phyloP scores from a whole-genome alignment of 2,888 invertebrate genomes.

The Stenodera caucasica region DNA sequence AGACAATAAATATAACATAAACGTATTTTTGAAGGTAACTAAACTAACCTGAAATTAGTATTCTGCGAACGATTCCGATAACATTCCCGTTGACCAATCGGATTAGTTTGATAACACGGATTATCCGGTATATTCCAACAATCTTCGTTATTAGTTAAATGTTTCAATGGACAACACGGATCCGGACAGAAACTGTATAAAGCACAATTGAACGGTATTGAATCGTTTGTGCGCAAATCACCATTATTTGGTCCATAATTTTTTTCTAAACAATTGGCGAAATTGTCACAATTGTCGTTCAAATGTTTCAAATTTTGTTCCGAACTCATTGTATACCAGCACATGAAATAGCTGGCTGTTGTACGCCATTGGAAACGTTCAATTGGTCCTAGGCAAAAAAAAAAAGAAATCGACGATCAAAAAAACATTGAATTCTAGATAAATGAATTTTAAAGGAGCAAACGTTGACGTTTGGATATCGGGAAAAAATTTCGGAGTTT shows the following conservation, averaged over 20 bases:
- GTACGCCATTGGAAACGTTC: slow-evolving; percentile 67
- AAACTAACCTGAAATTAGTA: slow-evolving; percentile 50
- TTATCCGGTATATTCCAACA: slow-evolving; percentile 57
- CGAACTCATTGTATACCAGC: slow-evolving; percentile 66
- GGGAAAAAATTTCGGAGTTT: too few species aligned
- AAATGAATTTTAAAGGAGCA: too few species aligned
- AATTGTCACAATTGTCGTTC: slow-evolving; percentile 64
- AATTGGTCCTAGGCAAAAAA: slow-evolving; percentile 50
- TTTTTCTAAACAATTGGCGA: slow-evolving; percentile 61
- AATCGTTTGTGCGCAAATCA: slow-evolving; percentile 63
- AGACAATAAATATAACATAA: too few species aligned
- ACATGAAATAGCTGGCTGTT: slow-evolving; percentile 68
- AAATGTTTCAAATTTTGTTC: slow-evolving; percentile 58
- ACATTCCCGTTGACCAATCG: slow-evolving; percentile 43
- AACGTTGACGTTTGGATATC: too few species aligned
- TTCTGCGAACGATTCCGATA: slow-evolving; percentile 42
- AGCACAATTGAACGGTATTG: slow-evolving; percentile 62
- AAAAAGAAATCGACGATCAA: too few species aligned
- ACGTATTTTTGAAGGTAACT: too few species aligned
- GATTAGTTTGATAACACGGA: slow-evolving; percentile 59
- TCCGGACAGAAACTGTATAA: slow-evolving; percentile 70
- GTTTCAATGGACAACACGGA: slow-evolving; percentile 62
- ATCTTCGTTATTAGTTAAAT: slow-evolving; percentile 51
- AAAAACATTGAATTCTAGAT: neutral
- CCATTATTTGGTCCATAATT: slow-evolving; percentile 54